These are phyloP conservation scores for Cyprinodon diabolis DNA, from an alignment of 2,797 vertebrate species.

Conservation along the genomic window DNA sequence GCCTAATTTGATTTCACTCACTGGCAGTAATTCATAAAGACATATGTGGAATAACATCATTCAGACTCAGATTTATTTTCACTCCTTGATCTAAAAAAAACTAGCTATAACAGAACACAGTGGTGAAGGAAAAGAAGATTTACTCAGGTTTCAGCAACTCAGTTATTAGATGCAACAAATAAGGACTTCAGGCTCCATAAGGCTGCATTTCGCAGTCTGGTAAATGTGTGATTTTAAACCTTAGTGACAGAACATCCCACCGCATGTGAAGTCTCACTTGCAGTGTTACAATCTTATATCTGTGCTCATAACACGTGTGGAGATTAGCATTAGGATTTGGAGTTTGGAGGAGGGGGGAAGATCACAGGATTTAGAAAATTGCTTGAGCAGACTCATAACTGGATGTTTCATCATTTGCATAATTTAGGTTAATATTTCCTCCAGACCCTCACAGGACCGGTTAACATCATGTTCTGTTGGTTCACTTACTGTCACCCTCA, in stretches of 20 bases:
- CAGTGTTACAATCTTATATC: constrained; percentile 34
- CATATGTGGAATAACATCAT: constrained; percentile 2
- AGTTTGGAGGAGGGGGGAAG: constrained; percentile 22
- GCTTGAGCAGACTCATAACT: constrained; percentile 30
- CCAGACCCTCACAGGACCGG: constrained; percentile 22
- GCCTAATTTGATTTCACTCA: constrained; percentile 12
- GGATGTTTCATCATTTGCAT: constrained; percentile 39
- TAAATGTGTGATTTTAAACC: constrained; percentile 29
- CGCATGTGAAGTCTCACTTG: constrained; percentile 35
- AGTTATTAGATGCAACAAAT: constrained; percentile 9
- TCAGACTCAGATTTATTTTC: constrained; percentile 5
- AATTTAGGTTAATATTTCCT: constrained; percentile 37
- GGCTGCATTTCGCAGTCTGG: constrained; percentile 11
- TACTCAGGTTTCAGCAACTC: not conserved
- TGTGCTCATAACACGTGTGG: constrained; percentile 38
- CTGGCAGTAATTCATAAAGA: not conserved
- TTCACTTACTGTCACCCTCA: constrained; percentile 11
- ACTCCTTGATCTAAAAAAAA: not conserved
- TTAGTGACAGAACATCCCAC: constrained; percentile 24
- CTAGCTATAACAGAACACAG: not conserved
- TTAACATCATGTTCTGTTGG: constrained; percentile 14
- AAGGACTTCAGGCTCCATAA: constrained; percentile 3
- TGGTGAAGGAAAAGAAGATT: not conserved
- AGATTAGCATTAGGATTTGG: constrained; percentile 55
- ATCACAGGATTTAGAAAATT: constrained; percentile 46